Evolutionary conservation across 92 coral and sea anemone species (phyloP), one percentile per base, ranked within the genome.

Genomic region (Epizoanthus ramosus): DNA sequence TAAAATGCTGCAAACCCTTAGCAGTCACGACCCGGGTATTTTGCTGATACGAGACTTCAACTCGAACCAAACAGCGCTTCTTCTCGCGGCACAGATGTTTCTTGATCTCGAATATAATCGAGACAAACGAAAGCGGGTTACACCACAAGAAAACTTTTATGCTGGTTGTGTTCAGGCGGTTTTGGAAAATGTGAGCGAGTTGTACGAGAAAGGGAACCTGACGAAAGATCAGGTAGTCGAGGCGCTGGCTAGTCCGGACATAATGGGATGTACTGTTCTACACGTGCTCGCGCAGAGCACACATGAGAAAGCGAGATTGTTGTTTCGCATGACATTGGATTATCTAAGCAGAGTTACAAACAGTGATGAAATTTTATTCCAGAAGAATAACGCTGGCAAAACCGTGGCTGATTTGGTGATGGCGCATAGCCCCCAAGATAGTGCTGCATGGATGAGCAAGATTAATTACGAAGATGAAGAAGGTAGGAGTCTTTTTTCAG

Each of bases 231-330:
- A 77, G 8, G 14, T 77, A 7, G 19, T 56, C 15, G 71, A 77
- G 63, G 71, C 82, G 15, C 70, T 77, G 22, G 57, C 63, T 21
- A 37, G 58, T n/a, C 28, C 82, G 0, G 82, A 77, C 35, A n/a
- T 8, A 22, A 61, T 33, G 22, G 82, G 82, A 12, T 61, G 41
- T 8, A 77, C 43, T 0, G 71, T 77, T 0, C 18, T 77, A 39
- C 82, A 77, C 82, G 82, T 77, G 82, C 56, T 77, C 19, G 70
- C 82, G 2, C 82, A 77, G 33, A 77, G 82, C 57, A 77, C 82
- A 52, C 71, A 77, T 60, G 82, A 77, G 50, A 77, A 43, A 77
- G 82, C 82, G n/a, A 56, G 82, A 57, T 12, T 61, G 70, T 39
- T 77, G 45, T 77, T 77, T 61, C 82, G 82, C 23, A 61, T 61